Conservation (phyloP, 2,797 vertebrate species). For the Anas flavirostris region DNA sequence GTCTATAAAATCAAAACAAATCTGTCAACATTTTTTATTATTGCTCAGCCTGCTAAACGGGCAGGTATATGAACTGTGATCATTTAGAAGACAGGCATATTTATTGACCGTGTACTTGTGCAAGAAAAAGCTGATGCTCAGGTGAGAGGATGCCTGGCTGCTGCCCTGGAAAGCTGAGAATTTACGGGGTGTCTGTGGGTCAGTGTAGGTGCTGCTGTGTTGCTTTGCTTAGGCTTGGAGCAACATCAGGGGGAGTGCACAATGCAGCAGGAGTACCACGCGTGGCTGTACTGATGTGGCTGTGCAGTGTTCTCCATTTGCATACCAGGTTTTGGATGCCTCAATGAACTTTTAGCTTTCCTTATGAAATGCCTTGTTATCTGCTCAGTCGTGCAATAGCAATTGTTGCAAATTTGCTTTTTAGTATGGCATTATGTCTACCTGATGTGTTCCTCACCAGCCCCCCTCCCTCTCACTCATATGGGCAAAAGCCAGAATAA, state of each 20-base stretch:
- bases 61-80: not conserved
- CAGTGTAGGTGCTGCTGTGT: fast-evolving
- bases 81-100: not conserved
- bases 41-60: not conserved
- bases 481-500: not conserved
- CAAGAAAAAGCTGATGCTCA: not conserved
- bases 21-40: not conserved
- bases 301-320: not conserved
- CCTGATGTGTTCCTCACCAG: too few relatives aligned
- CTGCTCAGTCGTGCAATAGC: not conserved
- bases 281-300: not conserved
- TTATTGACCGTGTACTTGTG: not conserved
- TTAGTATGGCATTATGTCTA: not conserved
- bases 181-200: not conserved
- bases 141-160: not conserved
- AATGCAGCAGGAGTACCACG: not conserved
- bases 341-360: too few relatives aligned
- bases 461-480: not conserved
- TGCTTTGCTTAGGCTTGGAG: not conserved
- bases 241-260: not conserved
- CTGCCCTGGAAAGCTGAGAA: not conserved
- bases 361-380: not conserved
- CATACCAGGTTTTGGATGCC: not conserved
- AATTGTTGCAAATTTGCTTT: not conserved
- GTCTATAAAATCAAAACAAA: not conserved